Conservation (phyloP, 2,888 invertebrate species). For the Drosophila rubida region DNA sequence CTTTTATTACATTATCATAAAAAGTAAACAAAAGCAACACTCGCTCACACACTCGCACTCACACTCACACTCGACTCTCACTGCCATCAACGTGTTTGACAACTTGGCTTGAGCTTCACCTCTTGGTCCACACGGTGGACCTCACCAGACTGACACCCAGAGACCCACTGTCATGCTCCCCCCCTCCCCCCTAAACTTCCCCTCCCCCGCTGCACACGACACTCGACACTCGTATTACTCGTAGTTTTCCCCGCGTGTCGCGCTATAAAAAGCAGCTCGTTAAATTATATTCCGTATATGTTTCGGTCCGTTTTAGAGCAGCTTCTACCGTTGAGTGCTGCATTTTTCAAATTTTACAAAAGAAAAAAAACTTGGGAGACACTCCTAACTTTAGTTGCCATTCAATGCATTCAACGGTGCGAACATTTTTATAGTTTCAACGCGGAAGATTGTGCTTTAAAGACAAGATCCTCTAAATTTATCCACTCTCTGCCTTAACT, state of each 20-base stretch:
- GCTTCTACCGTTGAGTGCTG: conserved; percentile 25
- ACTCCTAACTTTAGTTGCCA: neutral
- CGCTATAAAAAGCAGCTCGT: conserved; percentile 68
- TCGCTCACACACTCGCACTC: conserved; percentile 22
- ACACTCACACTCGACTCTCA: conserved; percentile 19
- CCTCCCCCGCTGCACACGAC: neutral
- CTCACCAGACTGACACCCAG: conserved; percentile 10
- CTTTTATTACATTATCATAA: conserved; percentile 83
- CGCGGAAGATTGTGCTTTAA: neutral
- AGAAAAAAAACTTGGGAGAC: conserved; percentile 6
- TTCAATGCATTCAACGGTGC: neutral
- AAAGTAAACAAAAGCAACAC: conserved; percentile 53
- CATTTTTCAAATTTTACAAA: conserved; percentile 26
- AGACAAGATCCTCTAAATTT: neutral
- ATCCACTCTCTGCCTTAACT: neutral
- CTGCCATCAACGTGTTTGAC: conserved; percentile 47
- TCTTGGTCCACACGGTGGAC: conserved; percentile 26
- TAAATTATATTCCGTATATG: conserved; percentile 53
- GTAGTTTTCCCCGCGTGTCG: conserved; percentile 27
- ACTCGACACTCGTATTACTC: conserved; percentile 2
- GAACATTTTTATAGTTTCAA: neutral
- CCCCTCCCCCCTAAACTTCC: neutral
- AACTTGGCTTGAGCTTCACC: conserved; percentile 45
- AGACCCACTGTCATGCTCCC: conserved; percentile 1
- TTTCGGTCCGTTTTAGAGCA: conserved; percentile 14